A percentile compares a stretch with the other conserved stretches of the same genome.
Evolutionary conservation across 1,140 invertebrate genomes (phyloP).

Genomic region (Atta cephalotes): DNA sequence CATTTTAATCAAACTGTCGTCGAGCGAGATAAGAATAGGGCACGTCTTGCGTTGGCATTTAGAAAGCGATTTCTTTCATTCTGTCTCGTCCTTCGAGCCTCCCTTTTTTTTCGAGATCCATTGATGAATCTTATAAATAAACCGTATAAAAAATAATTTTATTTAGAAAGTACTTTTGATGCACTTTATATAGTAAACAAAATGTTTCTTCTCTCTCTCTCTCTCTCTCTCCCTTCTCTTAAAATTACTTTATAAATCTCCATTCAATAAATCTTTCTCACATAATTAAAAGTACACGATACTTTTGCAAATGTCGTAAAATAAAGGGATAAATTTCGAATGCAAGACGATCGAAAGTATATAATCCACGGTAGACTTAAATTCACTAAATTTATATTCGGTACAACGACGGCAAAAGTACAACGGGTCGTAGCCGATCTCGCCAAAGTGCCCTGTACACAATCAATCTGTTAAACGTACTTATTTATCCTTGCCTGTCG

Average conservation of each 20-base stretch:
- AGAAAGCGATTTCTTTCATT: conserved; percentile 62
- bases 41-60: conserved; percentile 62
- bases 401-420: conserved; percentile 66
- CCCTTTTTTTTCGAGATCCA: conserved; percentile 9
- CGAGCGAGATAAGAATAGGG: conserved; percentile 55
- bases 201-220: neutral
- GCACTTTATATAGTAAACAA: neutral
- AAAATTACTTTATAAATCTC: neutral
- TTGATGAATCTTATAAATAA: conserved; percentile 47
- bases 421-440: conserved; percentile 62
- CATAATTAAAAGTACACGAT: neutral
- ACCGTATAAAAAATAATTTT: conserved; percentile 8
- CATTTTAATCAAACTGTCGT: conserved; percentile 73
- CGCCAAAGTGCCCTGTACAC: conserved; percentile 81
- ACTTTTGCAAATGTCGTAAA: neutral
- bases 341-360: conserved; percentile 42
- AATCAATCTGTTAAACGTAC: conserved; percentile 79
- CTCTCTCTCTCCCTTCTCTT: too few relatives aligned
- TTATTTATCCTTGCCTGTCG: conserved; percentile 77
- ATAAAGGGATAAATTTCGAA: conserved; percentile 32
- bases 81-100: conserved; percentile 52
- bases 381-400: conserved; percentile 70
- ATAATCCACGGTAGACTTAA: conserved; percentile 54
- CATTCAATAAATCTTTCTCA: neutral
- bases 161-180: neutral